Evolutionary conservation across 2,113 vertebrate species (phyloP).

Genomic region (Anthoscopus minutus): DNA sequence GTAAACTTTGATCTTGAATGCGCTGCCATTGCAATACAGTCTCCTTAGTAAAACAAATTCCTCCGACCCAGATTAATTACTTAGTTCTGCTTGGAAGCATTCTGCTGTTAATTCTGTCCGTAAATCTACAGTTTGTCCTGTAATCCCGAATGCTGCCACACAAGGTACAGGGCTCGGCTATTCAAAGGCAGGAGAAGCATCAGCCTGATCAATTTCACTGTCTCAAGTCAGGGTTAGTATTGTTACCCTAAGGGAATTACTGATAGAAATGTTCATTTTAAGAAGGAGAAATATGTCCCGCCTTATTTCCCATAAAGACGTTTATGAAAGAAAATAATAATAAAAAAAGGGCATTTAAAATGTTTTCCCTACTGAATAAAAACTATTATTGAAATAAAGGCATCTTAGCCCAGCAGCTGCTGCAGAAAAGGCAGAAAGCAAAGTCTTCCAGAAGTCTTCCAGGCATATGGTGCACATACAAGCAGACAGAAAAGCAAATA

Average conservation of each 20-base stretch:
- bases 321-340: not conserved
- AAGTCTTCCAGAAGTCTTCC: not conserved
- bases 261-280: not conserved
- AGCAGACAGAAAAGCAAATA: not conserved
- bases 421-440: not conserved
- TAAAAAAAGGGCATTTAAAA: not conserved
- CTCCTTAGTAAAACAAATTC: not conserved
- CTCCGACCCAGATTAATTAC: not conserved
- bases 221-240: not conserved
- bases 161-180: not conserved
- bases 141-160: not conserved
- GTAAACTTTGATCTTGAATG: not conserved
- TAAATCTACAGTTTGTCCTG: not conserved
- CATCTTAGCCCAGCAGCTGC: not conserved
- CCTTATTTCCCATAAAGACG: not conserved
- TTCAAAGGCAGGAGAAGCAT: not conserved
- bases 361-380: not conserved
- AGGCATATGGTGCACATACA: not conserved
- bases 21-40: not conserved
- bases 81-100: conserved; percentile 5
- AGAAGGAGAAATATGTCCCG: not conserved
- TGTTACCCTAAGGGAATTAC: not conserved
- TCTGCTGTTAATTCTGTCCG: not conserved
- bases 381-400: not conserved
- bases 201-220: not conserved